phyloP scores from a whole-genome alignment of 2,888 invertebrate species.

The Ophion slaviceki region DNA sequence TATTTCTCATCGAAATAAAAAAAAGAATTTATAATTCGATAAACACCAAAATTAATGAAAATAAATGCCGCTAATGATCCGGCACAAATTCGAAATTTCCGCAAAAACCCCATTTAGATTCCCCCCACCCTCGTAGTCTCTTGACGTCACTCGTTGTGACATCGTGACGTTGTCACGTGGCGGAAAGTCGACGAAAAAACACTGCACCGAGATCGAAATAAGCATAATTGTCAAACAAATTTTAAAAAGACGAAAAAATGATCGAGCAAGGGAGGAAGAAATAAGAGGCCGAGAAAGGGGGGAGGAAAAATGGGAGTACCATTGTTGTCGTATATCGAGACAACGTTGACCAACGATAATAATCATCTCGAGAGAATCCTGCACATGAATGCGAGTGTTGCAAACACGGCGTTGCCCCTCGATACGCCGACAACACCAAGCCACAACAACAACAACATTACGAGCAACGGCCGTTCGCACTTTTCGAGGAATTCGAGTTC shows the following conservation, averaged over 20 bases:
- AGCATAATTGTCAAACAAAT: neutral
- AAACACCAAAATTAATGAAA: too few species aligned
- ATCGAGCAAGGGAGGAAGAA: neutral
- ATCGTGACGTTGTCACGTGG: too few species aligned
- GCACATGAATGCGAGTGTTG: conserved; percentile 73
- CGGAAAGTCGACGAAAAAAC: too few species aligned
- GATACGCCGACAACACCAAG: conserved; percentile 60
- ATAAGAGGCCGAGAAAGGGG: conserved; percentile 2
- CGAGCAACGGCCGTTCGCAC: conserved; percentile 14
- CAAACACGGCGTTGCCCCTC: conserved; percentile 62
- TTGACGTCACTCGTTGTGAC: too few species aligned
- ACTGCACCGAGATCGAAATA: neutral
- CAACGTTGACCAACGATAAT: conserved; percentile 70
- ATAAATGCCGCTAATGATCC: too few species aligned
- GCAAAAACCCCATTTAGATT: too few species aligned
- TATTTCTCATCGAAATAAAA: too few species aligned
- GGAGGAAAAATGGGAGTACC: conserved; percentile 81
- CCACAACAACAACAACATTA: conserved; percentile 52
- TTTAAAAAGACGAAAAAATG: neutral
- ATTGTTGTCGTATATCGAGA: conserved; percentile 78
- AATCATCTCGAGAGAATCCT: conserved; percentile 52
- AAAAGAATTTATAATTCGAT: too few species aligned
- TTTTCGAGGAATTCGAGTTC: conserved; percentile 42
- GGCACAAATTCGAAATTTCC: too few species aligned
- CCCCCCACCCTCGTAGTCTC: too few species aligned